Evolutionary conservation across 2,888 invertebrate species (phyloP), one percentile per base, ranked within the genome.

Genomic region (Xestobium rufovillosum): DNA sequence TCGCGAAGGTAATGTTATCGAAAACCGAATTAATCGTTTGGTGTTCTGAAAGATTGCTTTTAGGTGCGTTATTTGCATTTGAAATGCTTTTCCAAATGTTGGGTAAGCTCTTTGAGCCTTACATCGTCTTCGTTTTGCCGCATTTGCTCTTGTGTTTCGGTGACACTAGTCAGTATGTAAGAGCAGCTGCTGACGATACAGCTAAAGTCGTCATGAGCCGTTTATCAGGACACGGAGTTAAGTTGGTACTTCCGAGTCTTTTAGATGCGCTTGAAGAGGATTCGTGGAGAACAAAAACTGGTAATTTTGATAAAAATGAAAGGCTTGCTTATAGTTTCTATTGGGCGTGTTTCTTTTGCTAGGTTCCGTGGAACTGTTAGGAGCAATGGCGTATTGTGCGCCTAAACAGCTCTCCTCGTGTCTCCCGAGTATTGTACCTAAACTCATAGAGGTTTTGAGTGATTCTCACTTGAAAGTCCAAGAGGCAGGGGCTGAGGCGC

Each of bases 321-420:
- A 19, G 23, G n/a, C 6, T 19, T 19, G 6, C n/a, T 19, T 19
- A 19, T 8, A 8, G 23, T 8, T n/a, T 8, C 23, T n/a, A 19
- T 19, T 19, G 23, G 6, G 23, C 6, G 6, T 19, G 23, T 19
- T 8, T 8, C n/a, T 19, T 19, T 10, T 11, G 56, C 34, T 61
- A 84, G 87, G 94, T 16, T 94, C 95, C 0, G 90, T 96, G 38
- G 96, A 97, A 63, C 69, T 97, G 35, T 72, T 97, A 14, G 96
- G 97, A 6, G 91, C 95, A 8, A 97, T 98, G 96, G 96, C 97
- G 0, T 95, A 85, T 69, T 98, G 97, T 67, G 98, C 98, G 1
- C 98, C 98, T 0, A 95, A 96, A 64, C 98, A 99, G 66, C 71
- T 99, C 44, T 96, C 96, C 3, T 92, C 95, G 1, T 97, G 97